Evolutionary conservation across 2,113 vertebrate genomes (phyloP), one percentile per base, ranked within the genome.

Genomic region (Paramisgurnus dabryanus): DNA sequence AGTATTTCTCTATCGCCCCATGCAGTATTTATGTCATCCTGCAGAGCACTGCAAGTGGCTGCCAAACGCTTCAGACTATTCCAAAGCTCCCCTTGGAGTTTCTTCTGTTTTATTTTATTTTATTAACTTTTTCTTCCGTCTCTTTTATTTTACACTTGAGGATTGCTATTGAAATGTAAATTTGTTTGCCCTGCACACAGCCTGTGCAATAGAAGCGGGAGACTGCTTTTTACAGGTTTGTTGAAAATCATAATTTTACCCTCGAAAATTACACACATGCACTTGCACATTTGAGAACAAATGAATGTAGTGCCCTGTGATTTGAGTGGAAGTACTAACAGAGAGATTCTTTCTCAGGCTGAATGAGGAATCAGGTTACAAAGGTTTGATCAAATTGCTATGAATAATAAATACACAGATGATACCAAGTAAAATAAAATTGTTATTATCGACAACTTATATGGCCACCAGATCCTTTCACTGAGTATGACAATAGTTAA

Each of bases 341-440:
- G 43, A 67, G 27, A 2, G 12, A 66, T 57, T 45, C 39, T 75
- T 55, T 79, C 67, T 74, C 47, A 12, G 78, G 73, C 83, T 84
- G 79, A 67, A 87, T 83, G 79, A 82, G 63, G 81, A 72, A 7
- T 84, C 50, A 47, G 76, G 55, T 63, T 73, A 82, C 83, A 68
- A 79, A 77, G n/a, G 83, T 78, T 70, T 81, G 79, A 49, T 47
- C 60, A 82, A 34, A 34, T 72, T 70, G 71, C 78, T 69, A 82
- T 82, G 79, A 86, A 84, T 45, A 67, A 85, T 67, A 53, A 58
- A 76, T 79, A 60, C 65, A 81, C 67, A 79, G 66, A 87, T 83
- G 64, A 84, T 91, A 81, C 68, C 86, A 89, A 89, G 88, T 88
- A 91, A 91, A 75, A 88, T 80, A 85, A 80, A 85, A 86, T 90